A percentile compares a stretch with the other conserved stretches of the same genome.
These are phyloP conservation scores for Cynoglossus semilaevis DNA, from an alignment of 2,113 vertebrate genomes.

Conservation along the genomic window DNA sequence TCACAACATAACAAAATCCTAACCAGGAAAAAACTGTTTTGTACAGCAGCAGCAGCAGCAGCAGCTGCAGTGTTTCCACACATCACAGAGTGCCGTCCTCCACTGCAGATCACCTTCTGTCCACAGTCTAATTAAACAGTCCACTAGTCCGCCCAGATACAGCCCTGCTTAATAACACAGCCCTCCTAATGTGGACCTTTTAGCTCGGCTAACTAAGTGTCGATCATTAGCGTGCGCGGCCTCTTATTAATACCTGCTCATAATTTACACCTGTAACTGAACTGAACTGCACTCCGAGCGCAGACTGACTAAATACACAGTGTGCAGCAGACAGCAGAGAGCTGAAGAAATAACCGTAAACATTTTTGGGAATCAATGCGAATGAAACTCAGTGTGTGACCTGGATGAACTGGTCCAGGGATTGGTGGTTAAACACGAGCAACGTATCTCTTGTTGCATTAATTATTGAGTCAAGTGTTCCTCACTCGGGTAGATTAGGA, in stretches of 20 bases:
- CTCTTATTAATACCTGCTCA: conserved; percentile 45
- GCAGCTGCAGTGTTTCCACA: conserved; percentile 65
- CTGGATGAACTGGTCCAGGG: conserved; percentile 62
- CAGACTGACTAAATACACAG: conserved; percentile 16
- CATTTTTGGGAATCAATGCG: conserved; percentile 36
- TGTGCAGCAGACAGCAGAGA: neutral
- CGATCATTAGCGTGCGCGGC: conserved; percentile 45
- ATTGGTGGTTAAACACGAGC: conserved; percentile 76
- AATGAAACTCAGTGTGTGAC: conserved; percentile 36
- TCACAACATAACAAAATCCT: too few species aligned
- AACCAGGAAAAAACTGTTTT: too few species aligned
- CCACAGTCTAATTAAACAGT: conserved; percentile 63
- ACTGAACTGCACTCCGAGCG: conserved; percentile 41
- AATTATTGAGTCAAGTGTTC: conserved; percentile 77
- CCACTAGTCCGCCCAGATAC: conserved; percentile 55
- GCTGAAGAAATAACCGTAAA: conserved; percentile 28
- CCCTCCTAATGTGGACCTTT: conserved; percentile 59
- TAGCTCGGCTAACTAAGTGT: conserved; percentile 51
- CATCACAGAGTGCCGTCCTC: conserved; percentile 60
- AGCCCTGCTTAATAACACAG: conserved; percentile 44
- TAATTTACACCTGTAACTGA: conserved; percentile 39
- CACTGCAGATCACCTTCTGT: conserved; percentile 68
- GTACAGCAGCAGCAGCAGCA: conserved; percentile 61
- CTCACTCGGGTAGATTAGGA: conserved; percentile 76
- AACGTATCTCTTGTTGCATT: conserved; percentile 76